Evolutionary conservation across 2,113 vertebrate species (phyloP).

Genomic region (Puma concolor): DNA sequence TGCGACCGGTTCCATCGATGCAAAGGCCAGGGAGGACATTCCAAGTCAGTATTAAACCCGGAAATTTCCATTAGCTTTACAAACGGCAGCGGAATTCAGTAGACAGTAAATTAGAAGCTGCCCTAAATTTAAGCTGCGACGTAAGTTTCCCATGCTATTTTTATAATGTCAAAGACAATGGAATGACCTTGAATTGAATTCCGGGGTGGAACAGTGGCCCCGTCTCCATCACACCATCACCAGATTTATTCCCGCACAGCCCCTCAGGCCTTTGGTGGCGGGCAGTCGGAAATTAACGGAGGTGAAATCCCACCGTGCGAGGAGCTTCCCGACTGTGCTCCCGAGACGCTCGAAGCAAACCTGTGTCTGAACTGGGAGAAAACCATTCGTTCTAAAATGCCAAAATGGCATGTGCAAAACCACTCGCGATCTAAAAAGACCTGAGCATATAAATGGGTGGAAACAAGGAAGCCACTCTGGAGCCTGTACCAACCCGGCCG

Average conservation of each 20-base stretch:
- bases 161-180: conserved; percentile 62
- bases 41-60: conserved; percentile 55
- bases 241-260: background rate
- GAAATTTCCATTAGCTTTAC: conserved; percentile 59
- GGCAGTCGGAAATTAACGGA: background rate
- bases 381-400: conserved; percentile 21
- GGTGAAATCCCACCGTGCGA: background rate
- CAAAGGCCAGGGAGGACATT: background rate
- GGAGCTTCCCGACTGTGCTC: background rate
- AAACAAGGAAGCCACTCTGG: background rate
- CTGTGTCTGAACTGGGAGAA: background rate
- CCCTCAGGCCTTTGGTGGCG: background rate
- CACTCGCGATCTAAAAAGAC: background rate
- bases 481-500: background rate
- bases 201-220: background rate
- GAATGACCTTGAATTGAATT: conserved; percentile 47
- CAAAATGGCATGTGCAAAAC: background rate
- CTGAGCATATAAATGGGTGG: background rate
- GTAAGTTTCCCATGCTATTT: conserved; percentile 56
- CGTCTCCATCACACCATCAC: background rate
- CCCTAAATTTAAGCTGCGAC: conserved; percentile 67
- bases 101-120: conserved; percentile 67
- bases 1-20: background rate
- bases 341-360: background rate
- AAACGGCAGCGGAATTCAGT: conserved; percentile 16